A percentile compares a stretch with the other conserved stretches of the same genome.
Evolutionary conservation across 2,113 vertebrate genomes (phyloP).

Genomic region (Panurus biarmicus): DNA sequence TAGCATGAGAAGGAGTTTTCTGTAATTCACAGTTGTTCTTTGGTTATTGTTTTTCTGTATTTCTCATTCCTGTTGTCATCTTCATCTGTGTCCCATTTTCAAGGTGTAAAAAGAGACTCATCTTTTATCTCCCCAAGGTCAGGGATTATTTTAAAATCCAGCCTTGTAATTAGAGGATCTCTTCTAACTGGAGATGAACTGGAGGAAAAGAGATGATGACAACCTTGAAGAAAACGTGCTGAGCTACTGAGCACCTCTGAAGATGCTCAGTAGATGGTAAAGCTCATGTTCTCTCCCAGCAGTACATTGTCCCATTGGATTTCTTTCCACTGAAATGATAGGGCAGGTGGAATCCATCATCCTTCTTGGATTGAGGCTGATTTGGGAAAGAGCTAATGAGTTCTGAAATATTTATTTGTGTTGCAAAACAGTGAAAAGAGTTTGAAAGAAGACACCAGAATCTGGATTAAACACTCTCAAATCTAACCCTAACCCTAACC

Average conservation of each 20-base stretch:
- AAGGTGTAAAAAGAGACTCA: not conserved
- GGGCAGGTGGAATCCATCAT: not conserved
- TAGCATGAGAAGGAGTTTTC: not conserved
- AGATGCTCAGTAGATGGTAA: not conserved
- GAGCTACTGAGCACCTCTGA: not conserved
- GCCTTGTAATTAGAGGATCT: not conserved
- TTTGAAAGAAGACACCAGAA: constrained; percentile 21
- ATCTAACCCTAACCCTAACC: not conserved
- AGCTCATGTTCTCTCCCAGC: not conserved
- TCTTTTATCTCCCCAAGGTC: not conserved
- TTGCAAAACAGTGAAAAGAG: not conserved
- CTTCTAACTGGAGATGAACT: not conserved
- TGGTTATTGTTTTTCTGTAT: not conserved
- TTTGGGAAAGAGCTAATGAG: not conserved
- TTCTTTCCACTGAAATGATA: not conserved
- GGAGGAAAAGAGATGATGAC: not conserved
- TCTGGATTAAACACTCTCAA: not conserved
- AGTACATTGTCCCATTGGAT: not conserved
- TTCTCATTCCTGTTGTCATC: not conserved
- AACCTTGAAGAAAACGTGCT: not conserved
- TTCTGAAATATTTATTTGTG: constrained; percentile 39
- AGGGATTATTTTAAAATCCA: not conserved
- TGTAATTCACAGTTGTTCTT: not conserved
- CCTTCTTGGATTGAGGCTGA: not conserved
- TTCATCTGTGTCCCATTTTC: not conserved